Conservation (phyloP, 1,140 invertebrate species). For the Leucophenga varia region DNA sequence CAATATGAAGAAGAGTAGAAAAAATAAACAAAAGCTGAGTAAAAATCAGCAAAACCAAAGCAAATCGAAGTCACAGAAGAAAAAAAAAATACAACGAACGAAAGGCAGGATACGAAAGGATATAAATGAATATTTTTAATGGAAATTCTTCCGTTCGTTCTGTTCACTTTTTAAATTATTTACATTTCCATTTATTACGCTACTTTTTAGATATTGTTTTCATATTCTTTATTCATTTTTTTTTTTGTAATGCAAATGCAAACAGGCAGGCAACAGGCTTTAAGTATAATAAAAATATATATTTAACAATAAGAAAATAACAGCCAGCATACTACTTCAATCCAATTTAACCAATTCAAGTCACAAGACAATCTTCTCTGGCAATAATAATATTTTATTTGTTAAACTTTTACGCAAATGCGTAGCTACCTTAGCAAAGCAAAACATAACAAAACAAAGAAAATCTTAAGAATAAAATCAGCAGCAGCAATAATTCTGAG, state of each 20-base stretch:
- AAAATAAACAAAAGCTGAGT: slow-evolving; percentile 32
- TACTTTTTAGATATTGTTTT: slow-evolving; percentile 27
- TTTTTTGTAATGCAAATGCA: slow-evolving; percentile 46
- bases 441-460: no score
- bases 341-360: no score
- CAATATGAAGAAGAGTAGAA: slow-evolving; percentile 6
- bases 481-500: slow-evolving; percentile 23
- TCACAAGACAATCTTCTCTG: no score
- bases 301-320: no score
- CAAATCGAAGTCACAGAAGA: slow-evolving; percentile 27
- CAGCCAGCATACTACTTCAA: no score
- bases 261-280: slow-evolving; percentile 24
- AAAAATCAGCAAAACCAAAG: slow-evolving; percentile 27
- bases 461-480: slow-evolving; percentile 6
- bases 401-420: no score
- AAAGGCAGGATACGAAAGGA: slow-evolving; percentile 51
- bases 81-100: slow-evolving; percentile 31
- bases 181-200: slow-evolving; percentile 43
- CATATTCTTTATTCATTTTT: slow-evolving; percentile 22
- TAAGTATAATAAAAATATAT: slow-evolving; percentile 25
- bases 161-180: slow-evolving; percentile 52
- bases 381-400: no score
- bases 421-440: no score
- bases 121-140: slow-evolving; percentile 52
- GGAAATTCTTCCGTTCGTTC: slow-evolving; percentile 51